Percentiles rank a stretch among this genome's conserved stretches.
These are phyloP conservation scores for Drosophila nannoptera DNA, from an alignment of 1,140 invertebrate species.

Conservation along the genomic window DNA sequence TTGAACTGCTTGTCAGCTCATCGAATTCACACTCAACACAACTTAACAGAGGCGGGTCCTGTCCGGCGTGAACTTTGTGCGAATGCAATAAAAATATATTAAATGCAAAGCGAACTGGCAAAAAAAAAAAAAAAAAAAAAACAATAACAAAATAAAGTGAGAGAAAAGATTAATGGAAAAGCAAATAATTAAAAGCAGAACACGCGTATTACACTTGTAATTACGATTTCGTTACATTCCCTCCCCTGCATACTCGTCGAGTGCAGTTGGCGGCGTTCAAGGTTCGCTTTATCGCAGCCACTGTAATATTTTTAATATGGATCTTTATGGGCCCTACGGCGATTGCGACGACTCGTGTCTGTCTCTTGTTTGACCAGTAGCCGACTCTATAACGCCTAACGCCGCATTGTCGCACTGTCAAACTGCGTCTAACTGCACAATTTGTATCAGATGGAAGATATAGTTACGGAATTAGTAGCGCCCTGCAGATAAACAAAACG, in stretches of 20 bases:
- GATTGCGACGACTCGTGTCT: slow-evolving; percentile 21
- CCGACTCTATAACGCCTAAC: background rate
- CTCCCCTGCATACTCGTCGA: slow-evolving; percentile 8
- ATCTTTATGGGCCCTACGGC: slow-evolving; percentile 24
- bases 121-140: background rate
- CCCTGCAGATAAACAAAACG: slow-evolving; percentile 41
- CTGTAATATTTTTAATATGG: slow-evolving; percentile 23
- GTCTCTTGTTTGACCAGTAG: slow-evolving; percentile 36
- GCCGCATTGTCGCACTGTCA: background rate
- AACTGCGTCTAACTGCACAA: slow-evolving; percentile 11
- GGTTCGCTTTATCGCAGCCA: slow-evolving; percentile 11
- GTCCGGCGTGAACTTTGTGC: background rate
- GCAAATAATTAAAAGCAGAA: background rate
- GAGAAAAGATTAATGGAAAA: background rate
- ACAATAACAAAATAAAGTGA: slow-evolving; percentile 25
- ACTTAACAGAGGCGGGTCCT: background rate
- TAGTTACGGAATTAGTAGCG: slow-evolving; percentile 34
- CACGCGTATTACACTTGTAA: slow-evolving; percentile 9
- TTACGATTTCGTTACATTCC: background rate
- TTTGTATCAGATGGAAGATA: slow-evolving; percentile 25
- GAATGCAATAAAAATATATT: background rate
- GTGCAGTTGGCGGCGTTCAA: slow-evolving; percentile 13
- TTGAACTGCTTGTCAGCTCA: too few species aligned
- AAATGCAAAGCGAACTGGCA: background rate
- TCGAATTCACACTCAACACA: background rate